These are phyloP conservation scores for Onychomys leucogaster DNA, from an alignment of 2,797 vertebrate genomes.

Conservation along the genomic window DNA sequence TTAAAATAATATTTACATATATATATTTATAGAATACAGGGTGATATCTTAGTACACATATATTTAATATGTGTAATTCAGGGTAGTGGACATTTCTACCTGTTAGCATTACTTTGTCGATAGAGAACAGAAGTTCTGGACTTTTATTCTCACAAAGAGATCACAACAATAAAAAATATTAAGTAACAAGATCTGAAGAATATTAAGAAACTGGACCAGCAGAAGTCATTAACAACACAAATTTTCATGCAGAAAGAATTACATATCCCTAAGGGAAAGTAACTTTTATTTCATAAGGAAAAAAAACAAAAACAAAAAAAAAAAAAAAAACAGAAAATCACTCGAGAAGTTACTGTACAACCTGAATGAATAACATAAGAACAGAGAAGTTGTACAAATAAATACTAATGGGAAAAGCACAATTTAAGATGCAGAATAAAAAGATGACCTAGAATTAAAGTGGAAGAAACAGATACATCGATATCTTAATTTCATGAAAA, in stretches of 20 bases:
- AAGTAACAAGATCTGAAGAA: conserved; percentile 33
- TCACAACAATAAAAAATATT: not conserved
- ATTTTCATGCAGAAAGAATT: conserved; percentile 36
- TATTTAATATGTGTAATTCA: not conserved
- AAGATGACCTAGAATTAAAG: not conserved
- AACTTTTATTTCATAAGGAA: not conserved
- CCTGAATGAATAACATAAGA: not conserved
- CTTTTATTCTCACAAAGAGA: conserved; percentile 13
- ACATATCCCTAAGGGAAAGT: not conserved
- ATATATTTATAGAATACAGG: not conserved
- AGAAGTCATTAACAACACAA: not conserved
- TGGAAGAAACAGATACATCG: not conserved
- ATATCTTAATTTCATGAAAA: conserved; percentile 15
- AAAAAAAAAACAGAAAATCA: not conserved
- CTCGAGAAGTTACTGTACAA: not conserved
- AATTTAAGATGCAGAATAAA: not conserved
- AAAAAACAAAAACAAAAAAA: not conserved
- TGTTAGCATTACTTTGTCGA: not conserved
- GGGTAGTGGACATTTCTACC: not conserved
- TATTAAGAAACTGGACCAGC: not conserved
- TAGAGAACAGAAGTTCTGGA: not conserved
- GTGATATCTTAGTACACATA: not conserved
- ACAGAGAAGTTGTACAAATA: conserved; percentile 28
- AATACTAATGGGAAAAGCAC: not conserved
- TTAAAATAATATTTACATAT: not conserved